A percentile compares a stretch with the other conserved stretches of the same genome.
These are phyloP conservation scores for Microdon myrmicae DNA, from an alignment of 2,888 invertebrate species.

Conservation along the genomic window DNA sequence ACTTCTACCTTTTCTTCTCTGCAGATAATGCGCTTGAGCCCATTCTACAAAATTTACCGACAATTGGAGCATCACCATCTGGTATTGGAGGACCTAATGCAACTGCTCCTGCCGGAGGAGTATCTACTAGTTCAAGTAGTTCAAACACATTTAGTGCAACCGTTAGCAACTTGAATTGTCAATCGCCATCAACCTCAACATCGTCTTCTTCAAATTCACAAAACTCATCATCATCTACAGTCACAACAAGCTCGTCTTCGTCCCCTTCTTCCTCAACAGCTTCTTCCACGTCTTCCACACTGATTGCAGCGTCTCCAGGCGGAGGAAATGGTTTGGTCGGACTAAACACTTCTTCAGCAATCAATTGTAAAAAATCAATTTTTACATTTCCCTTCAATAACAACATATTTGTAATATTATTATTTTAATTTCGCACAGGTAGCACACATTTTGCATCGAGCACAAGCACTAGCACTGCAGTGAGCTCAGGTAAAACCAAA, in stretches of 20 bases:
- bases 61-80: constrained; percentile 64
- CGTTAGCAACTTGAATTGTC: constrained; percentile 35
- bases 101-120: constrained; percentile 46
- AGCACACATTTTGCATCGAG: constrained; percentile 48
- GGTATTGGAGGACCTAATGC: constrained; percentile 54
- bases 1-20: constrained; percentile 1
- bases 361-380: constrained; percentile 32
- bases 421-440: constrained; percentile 10
- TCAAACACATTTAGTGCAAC: constrained; percentile 50
- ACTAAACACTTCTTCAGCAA: constrained; percentile 44
- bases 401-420: neutral
- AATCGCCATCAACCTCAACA: constrained; percentile 42
- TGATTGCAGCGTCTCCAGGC: constrained; percentile 28
- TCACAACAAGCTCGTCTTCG: constrained; percentile 39
- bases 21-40: constrained; percentile 72
- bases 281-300: constrained; percentile 51
- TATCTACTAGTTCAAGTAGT: constrained; percentile 41
- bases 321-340: constrained; percentile 24
- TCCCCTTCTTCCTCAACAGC: constrained; percentile 39
- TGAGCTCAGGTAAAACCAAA: constrained; percentile 29
- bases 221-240: constrained; percentile 45
- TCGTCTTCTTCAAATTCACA: constrained; percentile 28
- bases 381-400: too few relatives aligned
- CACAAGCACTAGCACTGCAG: constrained; percentile 47
- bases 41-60: constrained; percentile 74